Evolutionary conservation across 1,140 invertebrate species (phyloP).

Genomic region (Teleopsis dalmanni): DNA sequence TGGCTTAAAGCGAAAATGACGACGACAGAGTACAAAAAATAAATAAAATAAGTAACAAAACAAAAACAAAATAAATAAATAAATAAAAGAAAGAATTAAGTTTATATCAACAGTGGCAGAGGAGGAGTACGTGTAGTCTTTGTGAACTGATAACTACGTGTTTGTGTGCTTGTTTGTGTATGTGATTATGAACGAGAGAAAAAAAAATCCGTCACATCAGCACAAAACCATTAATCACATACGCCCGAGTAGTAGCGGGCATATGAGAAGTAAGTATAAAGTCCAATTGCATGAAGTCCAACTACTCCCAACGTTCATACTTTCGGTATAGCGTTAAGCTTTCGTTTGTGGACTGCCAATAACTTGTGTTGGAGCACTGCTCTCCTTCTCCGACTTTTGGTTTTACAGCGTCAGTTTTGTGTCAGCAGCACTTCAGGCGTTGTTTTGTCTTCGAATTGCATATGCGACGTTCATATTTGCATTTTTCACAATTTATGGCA

Average conservation of each 20-base stretch:
- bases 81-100: slow-evolving; percentile 3
- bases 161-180: background rate
- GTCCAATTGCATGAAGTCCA: too few relatives aligned
- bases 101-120: background rate
- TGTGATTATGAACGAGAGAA: background rate
- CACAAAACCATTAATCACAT: slow-evolving; percentile 8
- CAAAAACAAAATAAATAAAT: background rate
- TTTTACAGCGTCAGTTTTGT: background rate
- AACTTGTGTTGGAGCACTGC: background rate
- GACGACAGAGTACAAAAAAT: background rate
- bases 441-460: too few relatives aligned
- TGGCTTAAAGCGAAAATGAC: slow-evolving; percentile 8
- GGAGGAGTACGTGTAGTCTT: background rate
- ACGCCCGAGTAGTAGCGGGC: background rate
- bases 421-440: too few relatives aligned
- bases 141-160: too few relatives aligned
- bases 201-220: background rate
- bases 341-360: background rate
- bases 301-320: too few relatives aligned
- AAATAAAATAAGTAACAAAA: background rate
- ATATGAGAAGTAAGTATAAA: background rate
- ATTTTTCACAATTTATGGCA: too few relatives aligned
- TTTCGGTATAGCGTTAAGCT: too few relatives aligned
- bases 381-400: background rate
- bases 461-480: too few relatives aligned